These are phyloP conservation scores for Corydoras maculifer DNA, from an alignment of 2,113 vertebrate genomes.

Conservation along the genomic window DNA sequence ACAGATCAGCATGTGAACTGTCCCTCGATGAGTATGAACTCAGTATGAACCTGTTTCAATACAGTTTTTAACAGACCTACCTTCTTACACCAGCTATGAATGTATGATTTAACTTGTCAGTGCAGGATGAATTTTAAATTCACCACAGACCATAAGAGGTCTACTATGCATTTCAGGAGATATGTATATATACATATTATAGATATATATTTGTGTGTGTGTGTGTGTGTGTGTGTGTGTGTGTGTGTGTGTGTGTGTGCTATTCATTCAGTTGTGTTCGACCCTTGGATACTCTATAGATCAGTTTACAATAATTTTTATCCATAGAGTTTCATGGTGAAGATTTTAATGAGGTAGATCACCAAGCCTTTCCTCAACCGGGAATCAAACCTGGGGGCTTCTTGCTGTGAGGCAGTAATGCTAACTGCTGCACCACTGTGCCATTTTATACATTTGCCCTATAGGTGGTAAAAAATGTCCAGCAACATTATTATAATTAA, in stretches of 20 bases:
- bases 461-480: not conserved
- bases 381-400: no score
- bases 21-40: constrained; percentile 50
- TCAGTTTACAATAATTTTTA: no score
- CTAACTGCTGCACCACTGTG: no score
- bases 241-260: not conserved
- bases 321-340: no score
- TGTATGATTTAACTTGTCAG: no score
- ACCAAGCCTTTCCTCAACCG: no score
- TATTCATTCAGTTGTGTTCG: not conserved
- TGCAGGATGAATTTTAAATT: no score
- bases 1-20: constrained; percentile 53
- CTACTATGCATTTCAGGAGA: no score
- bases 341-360: no score
- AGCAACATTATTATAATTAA: not conserved
- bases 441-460: not conserved
- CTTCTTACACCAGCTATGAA: no score
- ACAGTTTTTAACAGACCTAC: not conserved
- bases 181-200: not conserved
- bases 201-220: not conserved
- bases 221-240: not conserved
- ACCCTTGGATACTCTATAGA: not conserved
- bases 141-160: no score
- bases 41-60: not conserved
- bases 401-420: no score